These are phyloP conservation scores for Cerceris rybyensis DNA, from an alignment of 2,888 invertebrate genomes.

Conservation along the genomic window DNA sequence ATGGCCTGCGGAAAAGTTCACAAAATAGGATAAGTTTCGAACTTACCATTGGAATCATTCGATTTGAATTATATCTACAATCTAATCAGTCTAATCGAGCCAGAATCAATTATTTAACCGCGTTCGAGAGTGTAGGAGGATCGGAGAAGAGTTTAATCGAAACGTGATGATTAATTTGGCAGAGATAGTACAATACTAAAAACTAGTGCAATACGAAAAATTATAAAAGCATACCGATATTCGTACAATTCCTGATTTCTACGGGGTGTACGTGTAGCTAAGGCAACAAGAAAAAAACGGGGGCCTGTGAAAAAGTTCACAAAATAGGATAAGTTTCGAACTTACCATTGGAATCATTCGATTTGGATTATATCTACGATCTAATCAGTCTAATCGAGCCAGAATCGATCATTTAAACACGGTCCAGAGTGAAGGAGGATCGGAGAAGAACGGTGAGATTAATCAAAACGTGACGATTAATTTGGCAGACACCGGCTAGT, in stretches of 20 bases:
- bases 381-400: constrained; percentile 27
- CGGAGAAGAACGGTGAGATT: constrained; percentile 48
- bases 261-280: background rate
- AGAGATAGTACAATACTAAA: constrained; percentile 57
- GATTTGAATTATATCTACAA: constrained; percentile 26
- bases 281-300: background rate
- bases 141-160: constrained; percentile 58
- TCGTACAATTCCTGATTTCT: background rate
- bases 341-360: background rate
- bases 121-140: constrained; percentile 45
- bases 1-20: too few relatives aligned
- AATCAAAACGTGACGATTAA: constrained; percentile 64
- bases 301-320: too few relatives aligned
- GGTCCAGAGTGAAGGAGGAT: constrained; percentile 46
- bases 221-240: too few relatives aligned
- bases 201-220: constrained; percentile 60
- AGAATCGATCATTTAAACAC: constrained; percentile 53
- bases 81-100: constrained; percentile 26
- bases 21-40: constrained; percentile 19
- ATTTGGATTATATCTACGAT: constrained; percentile 27
- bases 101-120: constrained; percentile 53
- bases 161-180: constrained; percentile 65
- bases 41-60: background rate
- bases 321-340: constrained; percentile 18
- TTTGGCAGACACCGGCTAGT: constrained; percentile 71